Base-by-base conservation (phyloP, 2,113 vertebrate genomes). In the Nothoprocta pentlandii region DNA sequence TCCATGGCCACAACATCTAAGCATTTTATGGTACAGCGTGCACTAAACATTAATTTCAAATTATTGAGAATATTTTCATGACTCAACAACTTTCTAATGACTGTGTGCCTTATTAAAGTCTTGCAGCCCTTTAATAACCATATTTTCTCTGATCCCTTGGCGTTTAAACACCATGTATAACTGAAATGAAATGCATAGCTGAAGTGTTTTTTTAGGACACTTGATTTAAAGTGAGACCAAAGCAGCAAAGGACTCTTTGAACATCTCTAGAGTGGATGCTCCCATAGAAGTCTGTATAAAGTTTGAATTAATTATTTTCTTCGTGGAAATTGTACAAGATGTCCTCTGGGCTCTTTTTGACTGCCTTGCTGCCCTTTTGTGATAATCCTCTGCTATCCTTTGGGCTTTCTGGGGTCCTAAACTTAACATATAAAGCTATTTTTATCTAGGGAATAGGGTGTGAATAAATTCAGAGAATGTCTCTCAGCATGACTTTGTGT, bases 381-480 rank as follows among this genome's bases (percentile, higher is more conserved):
- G 94, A 94, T 96, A 97, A 97, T 97, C 97, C 95, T 71, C 90
- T 73, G 80, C 93, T 95, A 92, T 96, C 94, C 92, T 70, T 93
- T 91, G 93, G 64, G 80, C 90, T 96, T 95, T 96, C 75, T 87
- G 62, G 62, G 64, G 75, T 85, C 95, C 97, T 95, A 94, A 96
- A 96, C 90, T 96, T 97, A 95, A 94, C 92, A 91, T 93, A 83
- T 88, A 86, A 89, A 95, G 85, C 67, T 97, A 96, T 97, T 97
- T 96, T 96, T 97, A 91, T 96, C 92, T 63, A 86, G 63, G 82
- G 91, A 91, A 66, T 89, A 92, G 96, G 95, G 96, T 96, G 94
- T 96, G 94, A 95, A 89, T 89, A 94, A 97, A 96, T 91, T 80
- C 75, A 87, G 70, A 79, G 94, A 94, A 97, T 94, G 90, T 92